Evolutionary conservation across 2,888 invertebrate genomes (phyloP), one percentile per base, ranked within the genome.

Genomic region (Ochropleura plecta): DNA sequence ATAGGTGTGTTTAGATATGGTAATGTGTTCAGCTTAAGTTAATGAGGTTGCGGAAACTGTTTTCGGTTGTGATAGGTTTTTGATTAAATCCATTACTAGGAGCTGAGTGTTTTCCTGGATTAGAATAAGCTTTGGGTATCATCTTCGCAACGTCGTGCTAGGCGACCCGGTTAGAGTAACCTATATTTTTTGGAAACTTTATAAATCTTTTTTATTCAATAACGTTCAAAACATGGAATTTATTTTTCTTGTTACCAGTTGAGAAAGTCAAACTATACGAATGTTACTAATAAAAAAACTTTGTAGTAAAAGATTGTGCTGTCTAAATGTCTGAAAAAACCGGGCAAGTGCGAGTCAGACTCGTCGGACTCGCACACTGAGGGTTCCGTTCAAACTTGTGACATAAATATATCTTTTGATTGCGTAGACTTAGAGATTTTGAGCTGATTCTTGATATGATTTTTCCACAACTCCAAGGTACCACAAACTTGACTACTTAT

Each of bases 11-110:
- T 74, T 82, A 78, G 75, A 82, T 82, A 85, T 85, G 87, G 63
- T 87, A 79, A 85, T 87, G 79, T 73, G 62, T 75, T 77, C 67
- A 70, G 83, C 75, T 87, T 75, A 85, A 75, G 73, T 79, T 87
- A 85, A 85, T 86, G 79, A 82, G 79, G 76, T 82, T 77, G 72
- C 65, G 72, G 71, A 59, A 80, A 85, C 70, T 85, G 83, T 82
- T 85, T 78, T 71, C 74, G 65, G 81, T 81, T 72, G 75, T 77
- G 77, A 71, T 76, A 82, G 74, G 73, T 76, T 85, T 81, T 85
- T 75, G 72, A 81, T 82, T 82, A 82, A 82, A 85, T 77, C 78
- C 63, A 85, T 83, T 83, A 83, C 64, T 66, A 62, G 49, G 46
- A 63, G 66, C 63, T 57, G 55, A 70, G 63, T 64, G 85, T 76